These are phyloP conservation scores for Drosophila subobscura DNA, from an alignment of 1,140 invertebrate genomes.

Conservation along the genomic window DNA sequence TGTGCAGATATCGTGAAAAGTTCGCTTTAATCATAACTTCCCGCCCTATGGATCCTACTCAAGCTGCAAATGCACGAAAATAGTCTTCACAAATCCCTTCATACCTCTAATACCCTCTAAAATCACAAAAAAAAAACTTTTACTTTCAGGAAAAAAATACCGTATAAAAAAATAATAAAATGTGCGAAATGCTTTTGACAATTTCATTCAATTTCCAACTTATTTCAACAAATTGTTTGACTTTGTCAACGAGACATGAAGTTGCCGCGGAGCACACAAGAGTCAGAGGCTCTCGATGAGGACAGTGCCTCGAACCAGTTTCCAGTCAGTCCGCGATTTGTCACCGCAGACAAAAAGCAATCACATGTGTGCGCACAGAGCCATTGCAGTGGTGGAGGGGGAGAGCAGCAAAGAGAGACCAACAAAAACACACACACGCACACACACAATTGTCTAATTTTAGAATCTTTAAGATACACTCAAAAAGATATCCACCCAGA, in stretches of 20 bases:
- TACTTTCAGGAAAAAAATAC: slow-evolving; percentile 23
- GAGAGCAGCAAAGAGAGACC: slow-evolving; percentile 7
- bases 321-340: slow-evolving; percentile 54
- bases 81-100: neutral
- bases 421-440: slow-evolving; percentile 37
- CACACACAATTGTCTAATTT: slow-evolving; percentile 77
- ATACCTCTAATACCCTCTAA: slow-evolving; percentile 34
- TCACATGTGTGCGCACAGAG: slow-evolving; percentile 65
- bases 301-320: slow-evolving; percentile 35
- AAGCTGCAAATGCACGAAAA: neutral
- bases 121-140: slow-evolving; percentile 37
- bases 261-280: slow-evolving; percentile 9
- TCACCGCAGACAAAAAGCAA: slow-evolving; percentile 72
- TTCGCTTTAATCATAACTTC: no score
- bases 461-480: slow-evolving; percentile 83
- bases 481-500: slow-evolving; percentile 66
- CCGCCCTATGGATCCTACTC: no score
- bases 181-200: slow-evolving; percentile 82
- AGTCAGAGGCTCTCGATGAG: neutral
- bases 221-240: slow-evolving; percentile 82
- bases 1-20: no score
- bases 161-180: slow-evolving; percentile 59
- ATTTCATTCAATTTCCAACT: slow-evolving; percentile 82
- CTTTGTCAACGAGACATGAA: slow-evolving; percentile 66
- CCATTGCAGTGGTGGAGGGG: slow-evolving; percentile 12